phyloP scores from a whole-genome alignment of 2,113 vertebrate genomes.

The Capreolus pygargus region DNA sequence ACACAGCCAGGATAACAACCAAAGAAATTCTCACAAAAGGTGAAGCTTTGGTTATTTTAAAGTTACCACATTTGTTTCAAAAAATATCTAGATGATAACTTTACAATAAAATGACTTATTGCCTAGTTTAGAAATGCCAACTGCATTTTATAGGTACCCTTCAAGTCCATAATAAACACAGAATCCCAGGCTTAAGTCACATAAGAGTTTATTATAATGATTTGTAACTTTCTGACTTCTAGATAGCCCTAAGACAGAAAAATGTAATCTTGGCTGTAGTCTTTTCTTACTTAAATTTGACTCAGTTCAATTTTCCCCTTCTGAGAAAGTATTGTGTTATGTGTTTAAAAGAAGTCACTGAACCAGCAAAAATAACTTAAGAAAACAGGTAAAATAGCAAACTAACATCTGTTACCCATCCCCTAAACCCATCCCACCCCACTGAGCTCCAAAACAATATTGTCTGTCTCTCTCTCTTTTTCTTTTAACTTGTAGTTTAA shows the following conservation, averaged over 20 bases:
- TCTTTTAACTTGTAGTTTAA: background rate
- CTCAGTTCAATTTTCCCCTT: background rate
- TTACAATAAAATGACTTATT: background rate
- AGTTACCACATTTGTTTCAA: background rate
- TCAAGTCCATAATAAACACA: background rate
- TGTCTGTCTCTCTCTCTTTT: background rate
- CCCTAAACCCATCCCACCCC: background rate
- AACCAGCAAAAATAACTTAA: slow-evolving; percentile 22
- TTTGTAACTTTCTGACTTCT: background rate
- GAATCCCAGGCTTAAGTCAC: background rate
- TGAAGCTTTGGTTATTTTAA: background rate
- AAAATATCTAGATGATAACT: background rate
- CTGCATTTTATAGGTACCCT: background rate
- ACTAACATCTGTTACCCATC: slow-evolving; percentile 58
- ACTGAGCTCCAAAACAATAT: slow-evolving; percentile 46
- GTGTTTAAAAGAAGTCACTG: background rate
- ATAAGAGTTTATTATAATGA: background rate
- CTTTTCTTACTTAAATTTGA: background rate
- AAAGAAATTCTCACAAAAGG: background rate
- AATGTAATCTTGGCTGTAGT: background rate
- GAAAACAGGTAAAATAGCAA: slow-evolving; percentile 14
- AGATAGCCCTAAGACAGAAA: background rate
- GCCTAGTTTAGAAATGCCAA: background rate
- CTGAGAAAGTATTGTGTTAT: background rate
- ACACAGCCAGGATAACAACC: background rate